Conservation (phyloP, 1,140 invertebrate genomes). For the Amphibalanus amphitrite region DNA sequence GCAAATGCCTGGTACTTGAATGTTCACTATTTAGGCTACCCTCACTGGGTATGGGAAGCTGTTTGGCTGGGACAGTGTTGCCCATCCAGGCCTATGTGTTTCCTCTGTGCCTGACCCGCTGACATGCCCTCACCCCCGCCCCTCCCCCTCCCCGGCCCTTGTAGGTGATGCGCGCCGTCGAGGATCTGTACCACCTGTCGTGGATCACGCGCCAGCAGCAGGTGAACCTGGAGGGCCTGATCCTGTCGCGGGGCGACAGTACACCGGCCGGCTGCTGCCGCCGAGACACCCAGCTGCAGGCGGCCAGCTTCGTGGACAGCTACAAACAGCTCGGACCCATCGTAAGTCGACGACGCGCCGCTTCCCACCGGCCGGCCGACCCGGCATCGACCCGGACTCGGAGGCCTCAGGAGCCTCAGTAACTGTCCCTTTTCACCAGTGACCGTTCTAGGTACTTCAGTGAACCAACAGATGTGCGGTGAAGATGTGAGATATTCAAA, state of each 20-base stretch:
- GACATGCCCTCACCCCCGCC: too few relatives aligned
- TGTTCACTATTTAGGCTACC: too few relatives aligned
- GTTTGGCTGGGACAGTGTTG: too few relatives aligned
- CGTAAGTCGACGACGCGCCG: conserved; percentile 31
- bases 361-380: too few relatives aligned
- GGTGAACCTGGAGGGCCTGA: conserved; percentile 58
- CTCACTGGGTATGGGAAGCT: too few relatives aligned
- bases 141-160: too few relatives aligned
- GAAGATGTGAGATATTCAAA: too few relatives aligned
- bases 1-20: too few relatives aligned
- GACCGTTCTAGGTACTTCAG: too few relatives aligned
- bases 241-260: conserved; percentile 51
- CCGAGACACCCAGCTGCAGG: conserved; percentile 54
- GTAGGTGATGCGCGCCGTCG: conserved; percentile 42
- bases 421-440: too few relatives aligned
- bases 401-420: too few relatives aligned
- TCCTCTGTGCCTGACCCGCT: conserved; percentile 11
- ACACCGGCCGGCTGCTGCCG: conserved; percentile 55
- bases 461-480: too few relatives aligned
- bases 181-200: conserved; percentile 51
- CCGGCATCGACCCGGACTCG: conserved; percentile 18
- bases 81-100: conserved; percentile 10
- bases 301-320: conserved; percentile 66
- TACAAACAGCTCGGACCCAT: conserved; percentile 67
- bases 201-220: conserved; percentile 81